These are phyloP conservation scores for Melanaphis sacchari DNA, from an alignment of 1,140 invertebrate species.

Conservation along the genomic window DNA sequence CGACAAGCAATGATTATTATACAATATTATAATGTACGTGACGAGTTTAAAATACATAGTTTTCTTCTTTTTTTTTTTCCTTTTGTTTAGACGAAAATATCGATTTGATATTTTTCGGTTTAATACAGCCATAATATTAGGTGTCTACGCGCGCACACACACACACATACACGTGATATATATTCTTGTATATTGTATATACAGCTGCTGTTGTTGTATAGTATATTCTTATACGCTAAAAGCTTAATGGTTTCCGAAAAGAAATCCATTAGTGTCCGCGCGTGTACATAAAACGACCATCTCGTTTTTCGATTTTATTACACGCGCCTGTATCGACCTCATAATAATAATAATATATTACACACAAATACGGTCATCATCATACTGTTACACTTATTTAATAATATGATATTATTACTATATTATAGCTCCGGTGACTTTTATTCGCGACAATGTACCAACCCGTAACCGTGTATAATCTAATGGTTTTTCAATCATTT, in stretches of 20 bases:
- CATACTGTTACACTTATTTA: neutral
- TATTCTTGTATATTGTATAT: neutral
- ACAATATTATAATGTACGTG: neutral
- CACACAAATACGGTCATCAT: neutral
- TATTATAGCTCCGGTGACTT: neutral
- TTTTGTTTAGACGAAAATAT: neutral
- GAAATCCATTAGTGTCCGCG: slow-evolving; percentile 1
- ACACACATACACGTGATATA: neutral
- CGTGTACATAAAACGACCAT: neutral
- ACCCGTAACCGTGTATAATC: neutral
- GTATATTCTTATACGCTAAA: neutral
- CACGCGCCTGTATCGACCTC: neutral
- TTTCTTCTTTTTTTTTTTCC: neutral
- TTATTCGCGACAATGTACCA: neutral
- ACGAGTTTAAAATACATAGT: neutral
- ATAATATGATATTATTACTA: neutral
- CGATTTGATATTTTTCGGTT: neutral
- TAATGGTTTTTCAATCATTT: neutral
- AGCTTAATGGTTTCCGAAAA: slow-evolving; percentile 11
- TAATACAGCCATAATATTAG: neutral
- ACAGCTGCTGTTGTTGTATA: neutral
- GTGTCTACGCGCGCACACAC: neutral
- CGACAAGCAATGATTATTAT: neutral
- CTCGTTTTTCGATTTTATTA: neutral
- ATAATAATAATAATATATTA: neutral